Evolutionary conservation across 2,888 invertebrate species (phyloP), one percentile per base, ranked within the genome.

Genomic region (Exocentrus adspersus): DNA sequence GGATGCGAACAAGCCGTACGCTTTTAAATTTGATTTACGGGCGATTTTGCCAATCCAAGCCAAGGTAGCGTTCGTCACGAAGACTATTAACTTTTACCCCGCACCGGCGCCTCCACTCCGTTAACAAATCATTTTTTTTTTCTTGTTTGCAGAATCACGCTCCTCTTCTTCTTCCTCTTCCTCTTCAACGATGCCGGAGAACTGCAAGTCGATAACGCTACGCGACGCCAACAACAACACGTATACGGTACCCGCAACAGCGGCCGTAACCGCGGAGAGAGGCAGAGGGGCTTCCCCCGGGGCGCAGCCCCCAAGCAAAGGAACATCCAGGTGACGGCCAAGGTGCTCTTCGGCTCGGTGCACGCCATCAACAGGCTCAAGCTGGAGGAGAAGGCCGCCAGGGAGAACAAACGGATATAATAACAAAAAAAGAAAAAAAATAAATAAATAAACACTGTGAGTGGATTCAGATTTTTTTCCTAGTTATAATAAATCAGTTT

Each of bases 361-460:
- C 87, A 89, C 69, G 87, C 90, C 78, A 90, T 91, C 83, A 90
- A 89, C 83, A 88, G 90, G 82, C 85, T 90, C 79, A 89, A 90
- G 77, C 87, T 90, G 80, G 89, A 89, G 78, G 90, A 90, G 82
- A 88, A 88, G 84, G 84, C 87, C 66, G 87, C 89, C 76, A 85
- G 88, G 73, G 87, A 87, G 75, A 87, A 84, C 75, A 86, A 88
- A 80, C 84, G 87, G 81, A 86, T 81, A 59, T 81, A 77, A 24
- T 7, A n/a, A n/a, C n/a, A n/a, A n/a, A n/a, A n/a, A n/a, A n/a
- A n/a, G n/a, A n/a, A n/a, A n/a, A n/a, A n/a, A n/a, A n/a, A n/a
- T n/a, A n/a, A n/a, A n/a, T n/a, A n/a, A n/a, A n/a, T n/a, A n/a
- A n/a, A n/a, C n/a, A n/a, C n/a, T n/a, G n/a, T n/a, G n/a, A n/a